Percentiles rank a stretch among this genome's conserved stretches.
Conservation (phyloP, 2,797 vertebrate species). For the Oreochromis mossambicus region DNA sequence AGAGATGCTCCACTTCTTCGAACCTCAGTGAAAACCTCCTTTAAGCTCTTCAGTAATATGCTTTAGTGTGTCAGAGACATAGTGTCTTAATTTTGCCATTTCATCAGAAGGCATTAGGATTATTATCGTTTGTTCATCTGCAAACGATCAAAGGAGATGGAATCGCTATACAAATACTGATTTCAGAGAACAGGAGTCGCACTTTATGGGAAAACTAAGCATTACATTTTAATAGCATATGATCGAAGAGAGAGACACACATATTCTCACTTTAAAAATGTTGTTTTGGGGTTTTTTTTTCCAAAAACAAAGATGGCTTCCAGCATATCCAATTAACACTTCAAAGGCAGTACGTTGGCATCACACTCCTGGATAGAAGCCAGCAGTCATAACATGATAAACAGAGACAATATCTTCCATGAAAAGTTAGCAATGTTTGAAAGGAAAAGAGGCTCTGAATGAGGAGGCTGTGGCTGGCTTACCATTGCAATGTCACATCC, state of each 20-base stretch:
- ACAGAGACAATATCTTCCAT: slow-evolving; percentile 62
- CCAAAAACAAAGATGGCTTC: slow-evolving; percentile 69
- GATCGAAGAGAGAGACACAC: slow-evolving; percentile 8
- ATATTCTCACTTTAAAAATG: neutral
- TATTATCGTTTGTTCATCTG: slow-evolving; percentile 13
- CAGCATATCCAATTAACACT: slow-evolving; percentile 70
- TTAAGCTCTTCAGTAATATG: neutral
- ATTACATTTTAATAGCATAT: slow-evolving; percentile 17
- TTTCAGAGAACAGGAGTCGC: neutral
- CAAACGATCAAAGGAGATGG: slow-evolving; percentile 20
- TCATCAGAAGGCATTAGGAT: neutral
- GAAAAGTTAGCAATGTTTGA: slow-evolving; percentile 19
- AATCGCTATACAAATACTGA: neutral
- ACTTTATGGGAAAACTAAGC: slow-evolving; percentile 9
- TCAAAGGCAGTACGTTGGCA: slow-evolving; percentile 63
- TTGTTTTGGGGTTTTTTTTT: neutral
- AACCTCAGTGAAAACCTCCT: slow-evolving; percentile 6
- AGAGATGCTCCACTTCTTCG: neutral
- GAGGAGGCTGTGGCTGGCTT: slow-evolving; percentile 1
- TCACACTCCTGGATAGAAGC: slow-evolving; percentile 48
- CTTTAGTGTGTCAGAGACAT: neutral
- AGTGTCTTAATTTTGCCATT: slow-evolving; percentile 1
- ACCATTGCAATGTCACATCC: slow-evolving; percentile 24
- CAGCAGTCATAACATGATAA: slow-evolving; percentile 60
- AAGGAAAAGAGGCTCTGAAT: neutral